phyloP scores from a whole-genome alignment of 2,797 vertebrate genomes.

The Manis pentadactyla region DNA sequence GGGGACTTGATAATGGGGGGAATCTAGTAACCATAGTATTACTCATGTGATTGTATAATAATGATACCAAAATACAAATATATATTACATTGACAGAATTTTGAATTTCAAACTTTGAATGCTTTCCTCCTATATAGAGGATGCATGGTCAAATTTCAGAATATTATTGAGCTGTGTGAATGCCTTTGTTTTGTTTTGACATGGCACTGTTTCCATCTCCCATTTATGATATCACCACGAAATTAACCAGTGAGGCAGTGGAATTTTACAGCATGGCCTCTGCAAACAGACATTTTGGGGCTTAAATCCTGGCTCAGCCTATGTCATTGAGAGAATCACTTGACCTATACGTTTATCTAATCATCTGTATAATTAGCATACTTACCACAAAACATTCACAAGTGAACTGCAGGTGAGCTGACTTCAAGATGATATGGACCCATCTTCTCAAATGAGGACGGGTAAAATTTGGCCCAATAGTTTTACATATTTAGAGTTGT shows the following conservation, averaged over 20 bases:
- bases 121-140: background rate
- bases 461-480: background rate
- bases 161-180: background rate
- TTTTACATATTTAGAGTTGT: background rate
- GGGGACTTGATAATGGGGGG: no score
- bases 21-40: no score
- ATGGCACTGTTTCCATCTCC: background rate
- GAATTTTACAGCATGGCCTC: background rate
- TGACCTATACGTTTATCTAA: background rate
- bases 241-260: background rate
- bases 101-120: background rate
- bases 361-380: constrained; percentile 17
- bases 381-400: background rate
- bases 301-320: background rate
- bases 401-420: background rate
- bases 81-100: background rate
- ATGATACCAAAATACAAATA: background rate
- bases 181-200: background rate
- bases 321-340: background rate
- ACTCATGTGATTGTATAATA: no score
- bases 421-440: background rate
- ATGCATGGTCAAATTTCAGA: background rate
- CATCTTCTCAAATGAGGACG: background rate
- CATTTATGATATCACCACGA: background rate
- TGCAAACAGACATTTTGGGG: background rate